Percentiles rank a stretch among this genome's conserved stretches.
These are phyloP conservation scores for Hydrocynus forskahlii DNA, from an alignment of 2,797 vertebrate genomes.

Conservation along the genomic window DNA sequence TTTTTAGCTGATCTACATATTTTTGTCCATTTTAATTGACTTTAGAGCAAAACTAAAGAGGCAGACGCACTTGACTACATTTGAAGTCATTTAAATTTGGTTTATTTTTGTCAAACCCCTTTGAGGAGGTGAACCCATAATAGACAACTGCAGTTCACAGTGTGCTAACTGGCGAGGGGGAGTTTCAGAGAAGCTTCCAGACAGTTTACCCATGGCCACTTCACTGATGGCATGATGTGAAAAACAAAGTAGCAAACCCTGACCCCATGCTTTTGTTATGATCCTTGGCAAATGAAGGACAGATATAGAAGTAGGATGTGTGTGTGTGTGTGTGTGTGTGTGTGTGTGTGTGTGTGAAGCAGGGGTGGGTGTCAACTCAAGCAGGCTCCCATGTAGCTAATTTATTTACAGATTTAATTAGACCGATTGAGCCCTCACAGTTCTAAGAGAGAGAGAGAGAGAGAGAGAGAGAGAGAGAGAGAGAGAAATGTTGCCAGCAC, in stretches of 20 bases:
- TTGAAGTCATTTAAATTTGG: too few species aligned
- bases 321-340: conserved; percentile 21
- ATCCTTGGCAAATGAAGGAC: conserved; percentile 44
- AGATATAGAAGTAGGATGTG: conserved; percentile 46
- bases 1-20: too few species aligned
- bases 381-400: conserved; percentile 76
- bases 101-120: too few species aligned
- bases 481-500: conserved; percentile 70
- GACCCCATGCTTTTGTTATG: conserved; percentile 61
- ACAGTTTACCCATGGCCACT: conserved; percentile 16
- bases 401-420: conserved; percentile 78
- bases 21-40: too few species aligned
- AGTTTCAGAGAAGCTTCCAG: not conserved
- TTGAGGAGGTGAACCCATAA: too few species aligned
- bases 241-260: conserved; percentile 66
- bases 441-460: conserved; percentile 60
- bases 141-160: too few species aligned
- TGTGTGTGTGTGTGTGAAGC: conserved; percentile 47
- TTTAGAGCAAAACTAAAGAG: too few species aligned
- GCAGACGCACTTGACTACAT: too few species aligned
- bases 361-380: conserved; percentile 70
- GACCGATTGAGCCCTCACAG: conserved; percentile 67
- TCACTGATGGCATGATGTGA: conserved; percentile 53
- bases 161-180: too few species aligned
- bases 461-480: conserved; percentile 50